A percentile compares a stretch with the other conserved stretches of the same genome.
These are phyloP conservation scores for Cichladusa arquata DNA, from an alignment of 2,113 vertebrate species.

Conservation along the genomic window DNA sequence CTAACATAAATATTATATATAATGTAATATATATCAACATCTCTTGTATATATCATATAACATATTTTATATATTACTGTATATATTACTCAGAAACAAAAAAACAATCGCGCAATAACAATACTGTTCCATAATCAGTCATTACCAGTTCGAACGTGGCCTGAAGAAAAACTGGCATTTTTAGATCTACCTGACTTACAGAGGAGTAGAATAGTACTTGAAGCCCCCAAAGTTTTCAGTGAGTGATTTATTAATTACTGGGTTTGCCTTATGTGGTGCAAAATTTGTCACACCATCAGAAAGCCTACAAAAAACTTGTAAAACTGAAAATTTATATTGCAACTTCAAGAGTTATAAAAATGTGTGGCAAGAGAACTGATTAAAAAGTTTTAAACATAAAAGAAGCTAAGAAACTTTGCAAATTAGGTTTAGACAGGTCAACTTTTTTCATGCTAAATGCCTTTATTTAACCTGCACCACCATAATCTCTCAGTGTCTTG, in stretches of 20 bases:
- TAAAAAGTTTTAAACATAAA: neutral
- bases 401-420: neutral
- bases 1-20: neutral
- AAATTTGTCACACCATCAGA: neutral
- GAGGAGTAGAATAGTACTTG: neutral
- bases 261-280: fast-evolving
- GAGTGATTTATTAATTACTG: neutral
- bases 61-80: neutral
- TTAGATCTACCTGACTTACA: neutral
- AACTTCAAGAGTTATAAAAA: neutral
- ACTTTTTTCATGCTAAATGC: neutral
- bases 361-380: neutral
- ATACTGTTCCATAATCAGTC: neutral
- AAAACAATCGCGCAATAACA: neutral
- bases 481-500: neutral
- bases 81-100: neutral
- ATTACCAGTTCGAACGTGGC: neutral
- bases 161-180: neutral
- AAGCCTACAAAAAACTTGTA: neutral
- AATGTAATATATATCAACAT: neutral
- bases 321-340: neutral
- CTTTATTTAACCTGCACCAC: neutral
- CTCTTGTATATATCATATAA: neutral
- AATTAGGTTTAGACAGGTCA: neutral
- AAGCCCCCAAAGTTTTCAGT: neutral